These are phyloP conservation scores for Forbesichthys papilliferus DNA, from an alignment of 2,113 vertebrate species.

Conservation along the genomic window DNA sequence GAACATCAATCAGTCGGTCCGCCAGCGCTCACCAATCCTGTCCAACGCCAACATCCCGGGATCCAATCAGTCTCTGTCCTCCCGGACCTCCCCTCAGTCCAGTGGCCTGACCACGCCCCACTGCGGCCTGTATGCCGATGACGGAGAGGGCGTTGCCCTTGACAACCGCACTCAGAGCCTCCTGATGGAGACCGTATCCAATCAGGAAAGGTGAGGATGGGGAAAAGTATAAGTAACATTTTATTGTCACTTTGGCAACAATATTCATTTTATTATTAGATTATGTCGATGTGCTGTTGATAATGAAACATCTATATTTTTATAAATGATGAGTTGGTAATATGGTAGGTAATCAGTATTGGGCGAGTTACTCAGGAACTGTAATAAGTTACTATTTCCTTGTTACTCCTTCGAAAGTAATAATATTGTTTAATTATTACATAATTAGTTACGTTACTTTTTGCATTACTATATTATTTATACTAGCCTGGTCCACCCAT, in stretches of 20 bases:
- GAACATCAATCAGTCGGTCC: conserved; percentile 90
- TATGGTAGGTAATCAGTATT: too few species aligned
- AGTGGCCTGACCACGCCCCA: conserved; percentile 87
- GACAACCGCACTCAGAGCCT: conserved; percentile 93
- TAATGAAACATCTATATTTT: too few species aligned
- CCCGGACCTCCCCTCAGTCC: conserved; percentile 85
- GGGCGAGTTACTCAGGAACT: too few species aligned
- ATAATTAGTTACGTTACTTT: too few species aligned
- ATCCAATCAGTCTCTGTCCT: conserved; percentile 91
- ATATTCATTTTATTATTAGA: background rate
- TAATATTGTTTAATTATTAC: too few species aligned
- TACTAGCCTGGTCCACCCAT: too few species aligned
- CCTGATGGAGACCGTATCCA: conserved; percentile 82
- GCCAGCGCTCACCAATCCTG: conserved; percentile 85
- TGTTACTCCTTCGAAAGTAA: too few species aligned
- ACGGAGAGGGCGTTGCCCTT: conserved; percentile 77
- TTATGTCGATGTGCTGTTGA: too few species aligned
- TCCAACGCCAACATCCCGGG: conserved; percentile 93
- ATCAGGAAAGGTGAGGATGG: conserved; percentile 78
- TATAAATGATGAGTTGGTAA: too few species aligned
- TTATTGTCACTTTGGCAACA: too few species aligned
- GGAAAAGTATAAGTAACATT: background rate
- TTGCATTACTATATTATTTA: too few species aligned
- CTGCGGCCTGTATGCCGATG: conserved; percentile 83
- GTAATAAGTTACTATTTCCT: too few species aligned